These are phyloP conservation scores for Chironomus tentans DNA, from an alignment of 2,888 invertebrate species.

Conservation along the genomic window DNA sequence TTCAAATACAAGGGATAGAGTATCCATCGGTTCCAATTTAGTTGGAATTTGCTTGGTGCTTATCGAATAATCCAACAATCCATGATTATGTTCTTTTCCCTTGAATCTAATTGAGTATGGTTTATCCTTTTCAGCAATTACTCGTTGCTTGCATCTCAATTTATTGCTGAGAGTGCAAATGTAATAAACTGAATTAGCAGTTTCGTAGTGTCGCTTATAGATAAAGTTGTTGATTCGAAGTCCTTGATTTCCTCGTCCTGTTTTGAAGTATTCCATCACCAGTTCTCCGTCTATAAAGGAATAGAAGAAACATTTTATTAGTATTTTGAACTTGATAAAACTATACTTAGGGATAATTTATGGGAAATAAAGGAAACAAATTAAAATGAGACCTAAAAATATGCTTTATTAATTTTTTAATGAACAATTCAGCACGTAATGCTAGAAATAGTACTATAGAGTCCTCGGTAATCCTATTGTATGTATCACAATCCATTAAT, in stretches of 20 bases:
- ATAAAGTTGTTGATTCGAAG: not conserved
- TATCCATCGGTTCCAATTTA: not conserved
- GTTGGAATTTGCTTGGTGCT: not conserved
- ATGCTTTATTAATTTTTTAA: not conserved
- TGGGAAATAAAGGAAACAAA: not conserved
- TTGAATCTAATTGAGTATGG: conserved; percentile 14
- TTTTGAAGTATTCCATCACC: conserved; percentile 7
- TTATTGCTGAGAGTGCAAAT: conserved; percentile 19
- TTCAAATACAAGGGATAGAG: no score
- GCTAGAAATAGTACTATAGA: no score
- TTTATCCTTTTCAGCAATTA: conserved; percentile 7
- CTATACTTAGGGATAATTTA: no score
- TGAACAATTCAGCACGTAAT: no score
- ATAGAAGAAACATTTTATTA: not conserved
- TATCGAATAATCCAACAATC: not conserved
- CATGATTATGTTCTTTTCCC: conserved; percentile 10
- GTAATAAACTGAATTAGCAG: conserved; percentile 14
- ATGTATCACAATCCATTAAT: no score
- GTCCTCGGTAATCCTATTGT: no score
- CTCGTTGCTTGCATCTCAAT: conserved; percentile 13
- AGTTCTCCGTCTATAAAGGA: conserved; percentile 27
- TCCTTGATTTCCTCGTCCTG: conserved; percentile 17
- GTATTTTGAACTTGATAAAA: not conserved
- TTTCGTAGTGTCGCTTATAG: conserved; percentile 21
- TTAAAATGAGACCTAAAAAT: not conserved